Base-by-base conservation (phyloP, 2,797 vertebrate genomes). In the Spea hammondii region DNA sequence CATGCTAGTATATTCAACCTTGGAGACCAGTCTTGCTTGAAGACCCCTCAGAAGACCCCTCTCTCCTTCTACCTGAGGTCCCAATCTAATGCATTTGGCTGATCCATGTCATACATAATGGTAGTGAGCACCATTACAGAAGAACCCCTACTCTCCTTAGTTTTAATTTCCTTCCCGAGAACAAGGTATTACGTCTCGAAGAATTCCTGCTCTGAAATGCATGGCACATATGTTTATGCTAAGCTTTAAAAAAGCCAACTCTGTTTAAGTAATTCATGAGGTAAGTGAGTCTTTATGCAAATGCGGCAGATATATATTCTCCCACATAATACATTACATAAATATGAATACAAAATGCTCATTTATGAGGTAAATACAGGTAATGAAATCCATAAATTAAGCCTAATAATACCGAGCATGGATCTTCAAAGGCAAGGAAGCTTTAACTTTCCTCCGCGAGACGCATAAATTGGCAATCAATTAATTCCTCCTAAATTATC, bases 261-360 rank as follows among this genome's bases (percentile, higher is more conserved):
- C 91, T 92, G 91, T 92, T 90, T 92, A 92, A 92, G 91, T 92
- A 91, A 93, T 93, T 93, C 92, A 93, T 88, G 91, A 92, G 86
- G 88, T 91, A 92, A 91, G 90, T 90, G 92, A 92, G 91, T 92
- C 88, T 91, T 92, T 92, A 93, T 93, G 92, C 89, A 91, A 93
- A 93, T 93, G 86, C 85, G 88, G 88, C 83, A 90, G 90, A 91
- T 91, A 92, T 91, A 91, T 87, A 91, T 92, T 93, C 91, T 90
- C 86, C 79, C 83, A 88, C 91, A 88, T 90, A 91, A 90, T 87
- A 86, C 87, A 87, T 91, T 88, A 91, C 92, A 92, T 92, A 93
- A 92, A 93, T 92, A 90, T 92, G 91, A 92, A 93, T 93, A 90
- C 82, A 91, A 92, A 91, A 91, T 91, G 88, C 90, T 91, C 91